A percentile compares a stretch with the other conserved stretches of the same genome.
Conservation (phyloP, 2,888 invertebrate genomes). For the Frankliniella fusca region DNA sequence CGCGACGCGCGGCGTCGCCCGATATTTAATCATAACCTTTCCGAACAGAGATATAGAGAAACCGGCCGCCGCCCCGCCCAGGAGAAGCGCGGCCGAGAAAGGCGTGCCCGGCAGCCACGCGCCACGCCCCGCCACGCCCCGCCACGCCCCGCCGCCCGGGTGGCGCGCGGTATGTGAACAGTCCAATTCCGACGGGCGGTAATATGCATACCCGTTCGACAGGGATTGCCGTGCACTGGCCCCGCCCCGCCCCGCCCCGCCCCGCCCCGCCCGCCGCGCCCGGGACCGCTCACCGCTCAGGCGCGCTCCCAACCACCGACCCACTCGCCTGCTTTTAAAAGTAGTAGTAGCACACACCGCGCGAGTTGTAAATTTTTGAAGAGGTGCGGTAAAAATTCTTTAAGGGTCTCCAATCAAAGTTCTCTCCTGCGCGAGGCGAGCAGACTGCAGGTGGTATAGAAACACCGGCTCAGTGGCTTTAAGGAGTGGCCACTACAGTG, state of each 20-base stretch:
- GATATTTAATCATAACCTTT: constrained; percentile 10
- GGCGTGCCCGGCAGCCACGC: neutral
- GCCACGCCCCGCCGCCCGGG: neutral
- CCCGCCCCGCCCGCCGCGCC: neutral
- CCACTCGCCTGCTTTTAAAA: too few species aligned
- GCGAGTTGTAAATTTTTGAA: too few species aligned
- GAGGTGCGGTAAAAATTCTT: too few species aligned
- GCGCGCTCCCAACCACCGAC: too few species aligned
- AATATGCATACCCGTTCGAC: constrained; percentile 15
- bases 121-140: neutral
- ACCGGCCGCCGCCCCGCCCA: neutral
- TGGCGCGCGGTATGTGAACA: constrained; percentile 6
- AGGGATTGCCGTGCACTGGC: neutral
- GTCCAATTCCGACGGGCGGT: neutral
- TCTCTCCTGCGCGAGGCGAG: too few species aligned
- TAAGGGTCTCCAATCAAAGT: too few species aligned
- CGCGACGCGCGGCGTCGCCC: neutral
- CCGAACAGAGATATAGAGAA: neutral
- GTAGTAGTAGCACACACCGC: too few species aligned
- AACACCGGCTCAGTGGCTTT: too few species aligned
- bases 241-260: too few species aligned
- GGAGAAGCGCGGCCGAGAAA: neutral
- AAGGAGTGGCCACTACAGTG: too few species aligned
- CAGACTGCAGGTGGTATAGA: too few species aligned
- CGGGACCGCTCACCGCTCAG: neutral